These are phyloP conservation scores for Furcifer pardalis DNA, from an alignment of 2,797 vertebrate species.

Conservation along the genomic window DNA sequence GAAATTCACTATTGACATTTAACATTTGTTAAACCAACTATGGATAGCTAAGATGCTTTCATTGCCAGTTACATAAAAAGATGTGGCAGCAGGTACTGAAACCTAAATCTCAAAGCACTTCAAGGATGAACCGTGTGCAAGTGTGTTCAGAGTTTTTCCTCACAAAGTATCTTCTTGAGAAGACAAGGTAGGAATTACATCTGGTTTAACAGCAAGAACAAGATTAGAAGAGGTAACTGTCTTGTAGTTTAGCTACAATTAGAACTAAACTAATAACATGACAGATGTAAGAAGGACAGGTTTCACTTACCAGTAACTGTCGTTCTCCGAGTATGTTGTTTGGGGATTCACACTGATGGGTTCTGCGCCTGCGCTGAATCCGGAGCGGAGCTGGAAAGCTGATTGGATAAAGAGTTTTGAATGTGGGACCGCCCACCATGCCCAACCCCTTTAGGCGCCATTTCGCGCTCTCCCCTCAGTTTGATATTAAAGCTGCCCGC, in stretches of 20 bases:
- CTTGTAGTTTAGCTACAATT: slow-evolving; percentile 3
- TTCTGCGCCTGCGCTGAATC: no score
- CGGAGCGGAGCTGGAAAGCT: no score
- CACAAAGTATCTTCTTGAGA: neutral
- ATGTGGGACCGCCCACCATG: no score
- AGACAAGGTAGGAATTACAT: neutral
- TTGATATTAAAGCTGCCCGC: no score
- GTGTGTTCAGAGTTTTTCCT: neutral
- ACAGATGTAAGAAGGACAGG: no score
- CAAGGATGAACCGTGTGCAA: neutral
- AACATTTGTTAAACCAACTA: neutral
- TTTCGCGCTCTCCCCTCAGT: no score
- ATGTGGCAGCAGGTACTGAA: neutral
- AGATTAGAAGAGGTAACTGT: neutral
- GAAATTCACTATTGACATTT: no score
- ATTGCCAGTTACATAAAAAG: neutral
- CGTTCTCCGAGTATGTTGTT: no score
- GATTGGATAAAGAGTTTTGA: no score
- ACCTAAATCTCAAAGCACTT: neutral
- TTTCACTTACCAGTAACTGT: no score
- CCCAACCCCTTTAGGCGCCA: no score
- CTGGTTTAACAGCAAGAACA: neutral
- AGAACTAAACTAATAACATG: slow-evolving; percentile 11
- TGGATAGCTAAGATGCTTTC: neutral
- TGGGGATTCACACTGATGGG: no score